Percentiles rank a stretch among this genome's conserved stretches.
phyloP scores from a whole-genome alignment of 1,140 invertebrate genomes.

The Macrocentrus cingulum region DNA sequence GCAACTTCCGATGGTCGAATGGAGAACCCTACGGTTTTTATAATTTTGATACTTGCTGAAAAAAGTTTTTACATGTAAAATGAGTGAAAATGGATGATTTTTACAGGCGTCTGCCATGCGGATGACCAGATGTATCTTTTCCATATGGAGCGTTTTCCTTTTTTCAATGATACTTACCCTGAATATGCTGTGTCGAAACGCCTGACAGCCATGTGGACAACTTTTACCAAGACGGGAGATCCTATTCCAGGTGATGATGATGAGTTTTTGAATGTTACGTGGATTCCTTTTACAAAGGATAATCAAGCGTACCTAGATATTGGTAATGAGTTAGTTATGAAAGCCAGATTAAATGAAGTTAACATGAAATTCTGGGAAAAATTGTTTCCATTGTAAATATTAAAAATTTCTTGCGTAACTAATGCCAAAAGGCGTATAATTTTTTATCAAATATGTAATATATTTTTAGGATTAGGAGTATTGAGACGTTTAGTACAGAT shows the following conservation, averaged over 20 bases:
- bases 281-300: slow-evolving; percentile 56
- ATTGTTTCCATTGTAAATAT: slow-evolving; percentile 58
- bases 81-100: slow-evolving; percentile 33
- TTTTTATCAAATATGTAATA: no score
- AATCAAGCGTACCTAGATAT: slow-evolving; percentile 62
- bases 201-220: slow-evolving; percentile 41
- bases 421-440: no score
- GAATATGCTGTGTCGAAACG: slow-evolving; percentile 40
- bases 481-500: no score
- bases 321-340: slow-evolving; percentile 50
- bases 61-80: slow-evolving; percentile 51
- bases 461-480: no score
- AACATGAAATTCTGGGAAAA: slow-evolving; percentile 62
- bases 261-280: slow-evolving; percentile 51
- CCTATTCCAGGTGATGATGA: slow-evolving; percentile 37
- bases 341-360: slow-evolving; percentile 56
- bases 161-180: slow-evolving; percentile 37
- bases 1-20: slow-evolving; percentile 57
- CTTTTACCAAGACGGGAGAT: slow-evolving; percentile 47
- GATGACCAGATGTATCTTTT: slow-evolving; percentile 67
- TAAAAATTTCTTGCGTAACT: no score
- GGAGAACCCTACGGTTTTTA: slow-evolving; percentile 57
- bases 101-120: slow-evolving; percentile 63
- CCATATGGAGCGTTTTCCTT: slow-evolving; percentile 44
- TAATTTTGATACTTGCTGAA: no score